Conservation (phyloP, 2,113 vertebrate species). For the Telmatochromis sp. region DNA sequence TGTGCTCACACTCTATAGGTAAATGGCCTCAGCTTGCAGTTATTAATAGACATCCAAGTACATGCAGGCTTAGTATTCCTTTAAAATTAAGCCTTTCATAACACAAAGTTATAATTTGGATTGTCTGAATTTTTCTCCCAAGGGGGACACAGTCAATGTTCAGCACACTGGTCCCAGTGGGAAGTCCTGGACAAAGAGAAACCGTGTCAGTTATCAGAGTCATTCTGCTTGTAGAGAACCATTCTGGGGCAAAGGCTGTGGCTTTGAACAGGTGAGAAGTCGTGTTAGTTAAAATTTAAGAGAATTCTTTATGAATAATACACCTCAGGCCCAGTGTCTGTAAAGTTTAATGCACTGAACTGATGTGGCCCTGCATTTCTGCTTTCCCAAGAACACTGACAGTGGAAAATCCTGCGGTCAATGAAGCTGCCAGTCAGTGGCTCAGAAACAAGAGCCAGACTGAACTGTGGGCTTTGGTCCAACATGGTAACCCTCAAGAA, state of each 20-base stretch:
- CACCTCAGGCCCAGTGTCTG: background rate
- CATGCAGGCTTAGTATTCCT: background rate
- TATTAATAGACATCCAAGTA: background rate
- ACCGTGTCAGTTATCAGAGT: slow-evolving; percentile 46
- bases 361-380: background rate
- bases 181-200: slow-evolving; percentile 1
- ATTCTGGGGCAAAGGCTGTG: slow-evolving; percentile 54
- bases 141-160: slow-evolving; percentile 67
- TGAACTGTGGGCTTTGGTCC: slow-evolving; percentile 56
- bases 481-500: slow-evolving; percentile 70
- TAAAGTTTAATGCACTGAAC: background rate
- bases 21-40: background rate
- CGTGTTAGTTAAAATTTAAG: background rate
- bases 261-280: slow-evolving; percentile 64
- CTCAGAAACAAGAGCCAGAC: slow-evolving; percentile 63
- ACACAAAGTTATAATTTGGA: background rate
- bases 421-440: slow-evolving; percentile 26
- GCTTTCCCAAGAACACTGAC: slow-evolving; percentile 51
- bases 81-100: background rate
- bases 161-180: slow-evolving; percentile 59
- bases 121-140: background rate
- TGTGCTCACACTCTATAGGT: slow-evolving; percentile 69
- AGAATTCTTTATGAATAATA: background rate
- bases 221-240: slow-evolving; percentile 63
- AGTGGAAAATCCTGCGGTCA: slow-evolving; percentile 17